These are phyloP conservation scores for Mechanitis mazaeus DNA, from an alignment of 2,888 invertebrate genomes.

Conservation along the genomic window DNA sequence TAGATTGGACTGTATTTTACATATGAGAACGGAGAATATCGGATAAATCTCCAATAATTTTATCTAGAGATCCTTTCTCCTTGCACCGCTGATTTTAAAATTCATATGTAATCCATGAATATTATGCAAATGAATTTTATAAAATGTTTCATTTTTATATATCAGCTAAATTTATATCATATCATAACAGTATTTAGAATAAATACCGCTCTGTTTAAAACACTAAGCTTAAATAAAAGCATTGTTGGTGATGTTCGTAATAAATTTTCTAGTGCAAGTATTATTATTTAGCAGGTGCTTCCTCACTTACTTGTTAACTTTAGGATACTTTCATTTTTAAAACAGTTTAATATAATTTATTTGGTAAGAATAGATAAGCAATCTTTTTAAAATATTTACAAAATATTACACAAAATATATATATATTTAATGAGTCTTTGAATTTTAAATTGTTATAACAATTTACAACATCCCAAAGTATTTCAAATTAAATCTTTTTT, in stretches of 20 bases:
- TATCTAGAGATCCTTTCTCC: slow-evolving; percentile 46
- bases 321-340: slow-evolving; percentile 17
- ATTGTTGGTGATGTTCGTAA: slow-evolving; percentile 50
- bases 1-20: slow-evolving; percentile 41
- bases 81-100: slow-evolving; percentile 49
- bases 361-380: background rate
- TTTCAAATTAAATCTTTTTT: too few species aligned
- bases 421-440: too few species aligned
- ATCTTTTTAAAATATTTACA: too few species aligned
- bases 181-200: too few species aligned
- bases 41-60: slow-evolving; percentile 54
- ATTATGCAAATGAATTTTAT: slow-evolving; percentile 19
- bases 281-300: slow-evolving; percentile 57
- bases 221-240: too few species aligned
- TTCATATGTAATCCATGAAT: slow-evolving; percentile 29
- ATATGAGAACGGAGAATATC: slow-evolving; percentile 43
- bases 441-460: too few species aligned
- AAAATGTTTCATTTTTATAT: background rate
- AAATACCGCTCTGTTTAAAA: too few species aligned
- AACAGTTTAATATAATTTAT: background rate
- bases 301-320: slow-evolving; percentile 44
- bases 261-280: slow-evolving; percentile 55
- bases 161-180: too few species aligned
- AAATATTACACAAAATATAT: too few species aligned
- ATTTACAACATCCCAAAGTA: too few species aligned